A percentile compares a stretch with the other conserved stretches of the same genome.
Conservation (phyloP, 2,113 vertebrate species). For the Etheostoma spectabile region DNA sequence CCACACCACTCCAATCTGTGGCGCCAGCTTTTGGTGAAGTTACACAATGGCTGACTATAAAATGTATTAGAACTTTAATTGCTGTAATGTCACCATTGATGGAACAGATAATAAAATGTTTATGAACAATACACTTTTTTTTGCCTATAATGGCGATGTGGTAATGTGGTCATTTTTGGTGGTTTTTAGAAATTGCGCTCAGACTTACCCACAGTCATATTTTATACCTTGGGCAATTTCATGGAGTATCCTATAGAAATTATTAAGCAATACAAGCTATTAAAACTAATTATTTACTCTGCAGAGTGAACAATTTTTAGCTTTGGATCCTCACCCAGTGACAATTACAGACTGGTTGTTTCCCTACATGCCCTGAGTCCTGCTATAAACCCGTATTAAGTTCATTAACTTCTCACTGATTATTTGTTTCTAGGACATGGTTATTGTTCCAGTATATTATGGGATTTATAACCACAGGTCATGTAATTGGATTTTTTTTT, state of each 20-base stretch:
- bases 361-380: neutral
- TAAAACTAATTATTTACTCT: constrained; percentile 11
- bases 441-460: constrained; percentile 11
- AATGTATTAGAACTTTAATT: neutral
- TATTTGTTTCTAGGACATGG: constrained; percentile 26
- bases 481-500: constrained; percentile 24
- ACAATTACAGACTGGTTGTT: constrained; percentile 4
- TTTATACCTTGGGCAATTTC: neutral
- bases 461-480: constrained; percentile 29
- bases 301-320: neutral
- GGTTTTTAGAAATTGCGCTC: constrained; percentile 17
- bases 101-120: constrained; percentile 3
- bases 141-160: neutral
- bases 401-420: constrained; percentile 28
- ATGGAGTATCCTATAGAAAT: constrained; percentile 10
- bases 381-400: neutral
- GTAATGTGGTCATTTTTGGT: constrained; percentile 13
- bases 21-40: neutral
- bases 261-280: neutral
- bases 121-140: constrained; percentile 29
- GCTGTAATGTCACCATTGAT: neutral
- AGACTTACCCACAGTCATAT: constrained; percentile 8
- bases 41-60: neutral
- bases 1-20: neutral
- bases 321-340: neutral